Percentiles rank a stretch among this genome's conserved stretches.
These are phyloP conservation scores for Hippopotamus amphibius DNA, from an alignment of 2,113 vertebrate genomes.

Conservation along the genomic window DNA sequence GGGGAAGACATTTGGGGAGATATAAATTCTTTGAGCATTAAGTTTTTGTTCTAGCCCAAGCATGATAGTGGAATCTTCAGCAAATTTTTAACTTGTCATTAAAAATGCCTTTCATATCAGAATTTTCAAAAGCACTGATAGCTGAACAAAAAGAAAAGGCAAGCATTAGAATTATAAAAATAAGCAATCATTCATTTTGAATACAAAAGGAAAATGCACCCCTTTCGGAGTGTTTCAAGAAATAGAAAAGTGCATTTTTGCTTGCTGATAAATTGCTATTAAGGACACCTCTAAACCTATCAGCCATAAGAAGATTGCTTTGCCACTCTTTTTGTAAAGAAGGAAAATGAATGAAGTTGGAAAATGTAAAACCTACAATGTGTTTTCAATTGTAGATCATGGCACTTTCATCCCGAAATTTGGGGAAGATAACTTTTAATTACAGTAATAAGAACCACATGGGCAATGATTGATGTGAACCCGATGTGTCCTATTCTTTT, in stretches of 20 bases:
- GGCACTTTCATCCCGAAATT: constrained; percentile 88
- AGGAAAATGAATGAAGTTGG: constrained; percentile 76
- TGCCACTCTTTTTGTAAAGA: constrained; percentile 68
- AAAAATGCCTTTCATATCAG: constrained; percentile 68
- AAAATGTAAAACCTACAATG: constrained; percentile 83
- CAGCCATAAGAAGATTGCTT: constrained; percentile 74
- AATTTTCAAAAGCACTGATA: constrained; percentile 70
- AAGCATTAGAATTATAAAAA: constrained; percentile 59
- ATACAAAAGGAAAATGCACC: constrained; percentile 56
- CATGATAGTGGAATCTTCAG: constrained; percentile 43
- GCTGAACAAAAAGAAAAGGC: constrained; percentile 76
- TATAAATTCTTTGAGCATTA: constrained; percentile 49
- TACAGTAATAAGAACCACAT: constrained; percentile 90
- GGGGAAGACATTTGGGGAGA: background rate
- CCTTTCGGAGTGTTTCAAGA: constrained; percentile 71
- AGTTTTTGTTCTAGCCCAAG: constrained; percentile 55
- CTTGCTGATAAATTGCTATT: constrained; percentile 76
- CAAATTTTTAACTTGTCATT: constrained; percentile 78
- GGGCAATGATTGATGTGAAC: constrained; percentile 88
- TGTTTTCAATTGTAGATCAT: constrained; percentile 90
- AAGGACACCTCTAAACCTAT: constrained; percentile 73
- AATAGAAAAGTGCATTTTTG: constrained; percentile 71
- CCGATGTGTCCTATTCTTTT: constrained; percentile 88
- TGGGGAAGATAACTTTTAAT: constrained; percentile 90
- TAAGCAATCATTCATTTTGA: constrained; percentile 64